Evolutionary conservation across 1,140 invertebrate species (phyloP).

Genomic region (Drosophila erecta): DNA sequence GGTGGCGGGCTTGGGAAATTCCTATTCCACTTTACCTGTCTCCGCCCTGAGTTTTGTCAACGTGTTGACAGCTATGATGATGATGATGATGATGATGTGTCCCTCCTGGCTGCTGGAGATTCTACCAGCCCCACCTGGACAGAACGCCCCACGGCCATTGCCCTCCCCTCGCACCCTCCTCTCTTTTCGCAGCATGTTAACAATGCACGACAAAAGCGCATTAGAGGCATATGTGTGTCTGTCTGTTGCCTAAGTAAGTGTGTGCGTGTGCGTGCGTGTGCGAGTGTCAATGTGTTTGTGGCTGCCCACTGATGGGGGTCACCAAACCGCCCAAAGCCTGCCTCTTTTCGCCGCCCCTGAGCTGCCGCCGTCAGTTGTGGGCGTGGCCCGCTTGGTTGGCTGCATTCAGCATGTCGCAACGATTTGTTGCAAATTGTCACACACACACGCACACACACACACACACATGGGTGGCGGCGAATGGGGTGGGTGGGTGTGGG

Average conservation of each 20-base stretch:
- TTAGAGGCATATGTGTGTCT: constrained; percentile 60
- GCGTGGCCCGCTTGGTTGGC: constrained; percentile 58
- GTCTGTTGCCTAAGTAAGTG: constrained; percentile 4
- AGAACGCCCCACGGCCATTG: no score
- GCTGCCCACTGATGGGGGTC: constrained; percentile 39
- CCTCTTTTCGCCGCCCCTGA: not conserved
- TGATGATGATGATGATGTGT: constrained; percentile 31
- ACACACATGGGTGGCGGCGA: not conserved
- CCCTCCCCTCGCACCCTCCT: not conserved
- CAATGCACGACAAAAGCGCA: constrained; percentile 79
- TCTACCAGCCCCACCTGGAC: constrained; percentile 1
- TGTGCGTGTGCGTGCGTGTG: not conserved
- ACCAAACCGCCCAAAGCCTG: constrained; percentile 1
- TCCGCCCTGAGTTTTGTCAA: constrained; percentile 48
- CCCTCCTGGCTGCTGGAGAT: constrained; percentile 2
- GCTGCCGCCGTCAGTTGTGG: constrained; percentile 28
- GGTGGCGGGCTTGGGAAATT: not conserved
- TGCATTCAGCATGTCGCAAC: constrained; percentile 70
- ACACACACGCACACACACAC: constrained; percentile 24
- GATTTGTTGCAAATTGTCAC: constrained; percentile 78
- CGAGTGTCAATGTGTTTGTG: constrained; percentile 8
- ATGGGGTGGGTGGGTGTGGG: not conserved
- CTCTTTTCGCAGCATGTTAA: constrained; percentile 51
- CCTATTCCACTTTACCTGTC: constrained; percentile 39
- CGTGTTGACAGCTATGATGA: constrained; percentile 75